These are phyloP conservation scores for Micromussa lordhowensis DNA, from an alignment of 92 coral and sea anemone genomes.

Conservation along the genomic window DNA sequence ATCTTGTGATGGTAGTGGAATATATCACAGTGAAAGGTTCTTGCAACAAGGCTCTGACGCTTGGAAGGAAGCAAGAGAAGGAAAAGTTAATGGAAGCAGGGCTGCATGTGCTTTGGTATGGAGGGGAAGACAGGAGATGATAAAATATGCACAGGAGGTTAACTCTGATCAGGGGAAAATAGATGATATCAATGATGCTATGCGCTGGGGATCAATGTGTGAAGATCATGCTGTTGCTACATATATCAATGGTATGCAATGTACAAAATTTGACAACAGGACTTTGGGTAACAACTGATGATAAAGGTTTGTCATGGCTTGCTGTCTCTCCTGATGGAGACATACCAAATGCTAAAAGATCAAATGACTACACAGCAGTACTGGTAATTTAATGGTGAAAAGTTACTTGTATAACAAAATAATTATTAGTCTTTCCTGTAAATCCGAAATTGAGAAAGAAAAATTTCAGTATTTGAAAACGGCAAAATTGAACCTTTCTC, in stretches of 20 bases:
- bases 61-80: constrained; percentile 21
- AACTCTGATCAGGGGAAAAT: neutral
- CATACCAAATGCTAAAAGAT: no score
- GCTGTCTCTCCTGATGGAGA: constrained; percentile 30
- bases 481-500: no score
- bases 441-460: no score
- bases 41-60: neutral
- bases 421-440: no score
- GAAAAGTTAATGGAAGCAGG: constrained; percentile 31
- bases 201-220: constrained; percentile 48
- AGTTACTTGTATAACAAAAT: no score
- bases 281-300: neutral
- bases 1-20: constrained; percentile 11
- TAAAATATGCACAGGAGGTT: neutral
- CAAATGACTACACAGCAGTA: no score
- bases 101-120: constrained; percentile 36
- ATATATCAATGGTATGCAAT: neutral
- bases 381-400: no score
- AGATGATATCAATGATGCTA: constrained; percentile 17
- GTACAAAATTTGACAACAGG: constrained; percentile 26
- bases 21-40: constrained; percentile 12
- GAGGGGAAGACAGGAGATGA: neutral
- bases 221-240: constrained; percentile 34
- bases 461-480: no score
- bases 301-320: neutral